These are phyloP conservation scores for Pachyrhynchus sulphureomaculatus DNA, from an alignment of 1,140 invertebrate species.

Conservation along the genomic window DNA sequence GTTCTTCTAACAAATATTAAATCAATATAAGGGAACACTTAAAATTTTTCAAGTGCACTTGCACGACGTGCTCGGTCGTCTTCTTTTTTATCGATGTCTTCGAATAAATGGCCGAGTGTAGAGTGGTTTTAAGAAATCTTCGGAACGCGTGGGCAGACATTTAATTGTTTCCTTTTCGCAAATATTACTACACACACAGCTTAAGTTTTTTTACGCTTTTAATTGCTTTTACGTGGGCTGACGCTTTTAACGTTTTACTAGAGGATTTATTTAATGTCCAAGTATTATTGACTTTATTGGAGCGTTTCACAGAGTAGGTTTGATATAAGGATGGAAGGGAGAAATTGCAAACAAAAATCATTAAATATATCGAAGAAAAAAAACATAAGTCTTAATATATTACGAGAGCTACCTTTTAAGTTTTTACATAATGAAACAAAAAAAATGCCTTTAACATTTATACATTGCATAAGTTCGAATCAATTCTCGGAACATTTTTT, in stretches of 20 bases:
- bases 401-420: too few relatives aligned
- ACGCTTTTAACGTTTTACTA: neutral
- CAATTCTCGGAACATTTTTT: too few relatives aligned
- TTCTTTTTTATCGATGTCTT: neutral
- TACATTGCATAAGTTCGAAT: too few relatives aligned
- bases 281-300: conserved; percentile 3
- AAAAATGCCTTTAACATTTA: too few relatives aligned
- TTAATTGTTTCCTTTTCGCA: conserved; percentile 16
- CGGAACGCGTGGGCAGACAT: conserved; percentile 11
- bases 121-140: conserved; percentile 3
- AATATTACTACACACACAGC: conserved; percentile 9
- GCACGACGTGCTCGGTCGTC: neutral
- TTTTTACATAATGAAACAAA: too few relatives aligned
- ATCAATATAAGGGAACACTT: too few relatives aligned
- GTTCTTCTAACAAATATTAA: too few relatives aligned
- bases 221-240: conserved; percentile 16
- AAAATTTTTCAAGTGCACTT: too few relatives aligned
- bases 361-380: too few relatives aligned
- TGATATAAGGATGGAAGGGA: neutral
- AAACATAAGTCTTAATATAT: too few relatives aligned
- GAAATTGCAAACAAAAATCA: neutral
- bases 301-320: too few relatives aligned
- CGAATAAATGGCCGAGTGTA: neutral
- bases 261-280: conserved; percentile 3
- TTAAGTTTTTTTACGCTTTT: neutral